Base-by-base conservation (phyloP, 2,113 vertebrate genomes). In the Equus przewalskii region DNA sequence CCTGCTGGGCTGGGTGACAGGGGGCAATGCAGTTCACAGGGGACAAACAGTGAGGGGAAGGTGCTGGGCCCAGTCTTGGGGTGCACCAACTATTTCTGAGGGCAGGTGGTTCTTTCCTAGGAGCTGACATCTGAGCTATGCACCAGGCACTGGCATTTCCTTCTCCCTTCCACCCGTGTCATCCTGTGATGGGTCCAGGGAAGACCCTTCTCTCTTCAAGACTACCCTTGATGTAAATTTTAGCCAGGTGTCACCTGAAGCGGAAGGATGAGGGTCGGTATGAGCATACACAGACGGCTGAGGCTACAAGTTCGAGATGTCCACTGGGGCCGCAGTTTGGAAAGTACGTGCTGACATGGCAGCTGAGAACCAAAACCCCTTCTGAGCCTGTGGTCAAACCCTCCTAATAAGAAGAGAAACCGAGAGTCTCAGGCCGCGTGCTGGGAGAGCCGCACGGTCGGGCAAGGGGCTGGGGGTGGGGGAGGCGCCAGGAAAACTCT, bases 401-500 rank as follows among this genome's bases (percentile, higher is more conserved):
- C 41, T 70, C 78, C 54, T 10, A 30, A 7, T 19, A 49, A n/a
- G 49, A 89, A 97, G 60, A 41, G 96, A 96, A 94, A 91, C 56
- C 0, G 3, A 78, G 91, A 94, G 65, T 62, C 67, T 46, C 33
- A 44, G 58, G 51, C 14, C n/a, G 24, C 1, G 7, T 64, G 54
- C 36, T 60, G 36, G n/a, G 51, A 65, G 44, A 84, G 51, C 36
- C 1, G 2, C 30, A 1, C 1, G 33, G 41, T n/a, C 8, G 10
- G 94, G 21, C 19, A 1, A 1, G 13, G 5, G 41, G 30, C 0
- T 11, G 0, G 28, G 78, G 41, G 30, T 21, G 67, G 58, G 11
- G 44, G 69, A n/a, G 46, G 56, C 30, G 5, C 46, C 51, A 92
- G 96, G 95, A 93, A 96, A 93, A 41, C 91, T 84, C 86, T 54